These are phyloP conservation scores for Entomobrya proxima DNA, from an alignment of 2,888 invertebrate species.

Conservation along the genomic window DNA sequence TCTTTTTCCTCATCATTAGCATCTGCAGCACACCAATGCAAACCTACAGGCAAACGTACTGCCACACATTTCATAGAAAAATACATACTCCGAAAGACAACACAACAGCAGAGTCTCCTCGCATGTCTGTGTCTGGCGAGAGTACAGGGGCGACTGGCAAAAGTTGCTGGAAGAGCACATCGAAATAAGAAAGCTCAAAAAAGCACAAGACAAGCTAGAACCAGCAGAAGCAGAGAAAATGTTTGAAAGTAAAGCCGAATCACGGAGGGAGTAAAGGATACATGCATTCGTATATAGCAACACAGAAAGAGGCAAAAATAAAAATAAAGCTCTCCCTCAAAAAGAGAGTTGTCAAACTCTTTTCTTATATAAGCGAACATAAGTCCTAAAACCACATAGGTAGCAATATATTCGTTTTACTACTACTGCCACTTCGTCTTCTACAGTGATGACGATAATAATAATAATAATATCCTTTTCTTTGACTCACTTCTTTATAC, in stretches of 20 bases:
- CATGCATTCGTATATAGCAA: neutral
- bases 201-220: conserved; percentile 2
- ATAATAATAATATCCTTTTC: conserved; percentile 18
- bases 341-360: conserved; percentile 44
- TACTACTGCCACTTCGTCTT: neutral
- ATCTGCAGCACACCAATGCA: no score
- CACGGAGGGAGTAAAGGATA: neutral
- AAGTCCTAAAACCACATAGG: neutral
- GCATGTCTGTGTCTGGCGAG: conserved; percentile 50
- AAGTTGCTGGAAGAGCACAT: conserved; percentile 45
- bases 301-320: neutral
- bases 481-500: neutral
- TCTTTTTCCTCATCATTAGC: conserved; percentile 12
- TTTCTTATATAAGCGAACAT: neutral
- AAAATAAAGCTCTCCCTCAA: neutral
- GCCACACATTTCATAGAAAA: neutral
- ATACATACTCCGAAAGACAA: conserved; percentile 8
- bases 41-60: neutral
- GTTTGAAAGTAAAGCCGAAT: conserved; percentile 5
- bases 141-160: conserved; percentile 65
- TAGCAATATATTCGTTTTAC: neutral
- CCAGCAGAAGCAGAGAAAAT: conserved; percentile 6
- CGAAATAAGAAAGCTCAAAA: conserved; percentile 40
- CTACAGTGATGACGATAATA: neutral
- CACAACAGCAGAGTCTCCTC: conserved; percentile 12